Evolutionary conservation across 2,113 vertebrate species (phyloP).

Genomic region (Arizona elegans): DNA sequence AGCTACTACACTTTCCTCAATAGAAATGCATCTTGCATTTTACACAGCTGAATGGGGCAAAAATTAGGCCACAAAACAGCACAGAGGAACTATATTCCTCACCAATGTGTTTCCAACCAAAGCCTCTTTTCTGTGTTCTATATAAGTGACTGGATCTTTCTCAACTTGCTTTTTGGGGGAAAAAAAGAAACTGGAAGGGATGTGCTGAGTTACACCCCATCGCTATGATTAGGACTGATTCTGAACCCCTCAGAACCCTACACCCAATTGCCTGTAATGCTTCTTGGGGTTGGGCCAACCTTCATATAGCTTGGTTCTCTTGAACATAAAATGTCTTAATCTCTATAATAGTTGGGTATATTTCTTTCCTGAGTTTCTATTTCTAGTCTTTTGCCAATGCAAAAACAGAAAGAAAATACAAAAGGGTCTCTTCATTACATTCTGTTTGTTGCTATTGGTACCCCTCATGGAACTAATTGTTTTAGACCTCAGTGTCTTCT

Average conservation of each 20-base stretch:
- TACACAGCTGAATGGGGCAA: not conserved
- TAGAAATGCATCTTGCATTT: accelerated
- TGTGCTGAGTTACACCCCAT: not conserved
- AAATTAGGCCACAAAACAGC: not conserved
- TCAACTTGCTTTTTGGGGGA: not conserved
- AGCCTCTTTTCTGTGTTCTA: not conserved
- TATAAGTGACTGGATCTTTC: too few species aligned
- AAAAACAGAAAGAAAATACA: conserved; percentile 44
- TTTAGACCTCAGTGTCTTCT: not conserved
- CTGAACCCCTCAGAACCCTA: not conserved
- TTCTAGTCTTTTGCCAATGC: not conserved
- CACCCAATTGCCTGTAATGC: not conserved
- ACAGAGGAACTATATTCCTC: not conserved
- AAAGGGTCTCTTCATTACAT: not conserved
- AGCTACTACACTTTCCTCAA: not conserved
- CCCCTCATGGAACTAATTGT: not conserved
- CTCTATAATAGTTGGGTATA: conserved; percentile 44
- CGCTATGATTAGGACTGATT: not conserved
- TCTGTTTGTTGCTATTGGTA: not conserved
- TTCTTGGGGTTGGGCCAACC: not conserved
- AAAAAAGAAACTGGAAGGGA: not conserved
- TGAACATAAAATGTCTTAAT: conserved; percentile 19
- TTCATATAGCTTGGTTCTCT: not conserved
- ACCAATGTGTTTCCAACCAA: not conserved
- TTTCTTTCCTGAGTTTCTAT: conserved; percentile 50